Evolutionary conservation across 1,140 invertebrate genomes (phyloP).

Genomic region (Danaus plexippus): DNA sequence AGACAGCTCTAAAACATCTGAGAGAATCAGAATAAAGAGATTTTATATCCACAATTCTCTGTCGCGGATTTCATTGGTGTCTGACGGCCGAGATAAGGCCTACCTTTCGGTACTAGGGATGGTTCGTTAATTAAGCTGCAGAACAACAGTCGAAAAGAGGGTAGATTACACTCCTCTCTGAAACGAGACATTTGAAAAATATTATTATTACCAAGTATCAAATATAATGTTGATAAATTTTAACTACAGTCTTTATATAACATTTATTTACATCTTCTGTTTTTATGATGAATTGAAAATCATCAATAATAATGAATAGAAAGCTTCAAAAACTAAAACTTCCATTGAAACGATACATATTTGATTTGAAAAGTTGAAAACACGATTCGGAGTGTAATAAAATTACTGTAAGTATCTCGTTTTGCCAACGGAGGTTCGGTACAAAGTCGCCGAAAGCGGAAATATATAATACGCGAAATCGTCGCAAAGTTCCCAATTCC

Average conservation of each 20-base stretch:
- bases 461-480: slow-evolving; percentile 19
- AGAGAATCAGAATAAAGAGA: slow-evolving; percentile 18
- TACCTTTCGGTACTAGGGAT: slow-evolving; percentile 22
- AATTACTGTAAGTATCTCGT: slow-evolving; percentile 19
- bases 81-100: slow-evolving; percentile 24
- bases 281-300: no score
- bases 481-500: slow-evolving; percentile 12
- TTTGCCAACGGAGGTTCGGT: slow-evolving; percentile 9
- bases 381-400: slow-evolving; percentile 20
- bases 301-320: no score
- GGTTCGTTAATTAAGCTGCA: slow-evolving; percentile 25
- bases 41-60: slow-evolving; percentile 23
- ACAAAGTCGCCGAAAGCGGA: slow-evolving; percentile 15
- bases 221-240: no score
- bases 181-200: slow-evolving; percentile 14
- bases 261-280: no score
- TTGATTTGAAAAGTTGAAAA: slow-evolving; percentile 20
- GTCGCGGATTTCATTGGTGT: slow-evolving; percentile 23
- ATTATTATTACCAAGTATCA: background rate
- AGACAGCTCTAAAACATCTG: slow-evolving; percentile 5
- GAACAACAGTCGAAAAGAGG: slow-evolving; percentile 24
- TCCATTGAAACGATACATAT: slow-evolving; percentile 5
- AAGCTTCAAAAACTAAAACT: no score
- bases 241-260: no score
- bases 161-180: slow-evolving; percentile 23